These are phyloP conservation scores for Calcarius lapponicus DNA, from an alignment of 2,797 vertebrate species.

Conservation along the genomic window DNA sequence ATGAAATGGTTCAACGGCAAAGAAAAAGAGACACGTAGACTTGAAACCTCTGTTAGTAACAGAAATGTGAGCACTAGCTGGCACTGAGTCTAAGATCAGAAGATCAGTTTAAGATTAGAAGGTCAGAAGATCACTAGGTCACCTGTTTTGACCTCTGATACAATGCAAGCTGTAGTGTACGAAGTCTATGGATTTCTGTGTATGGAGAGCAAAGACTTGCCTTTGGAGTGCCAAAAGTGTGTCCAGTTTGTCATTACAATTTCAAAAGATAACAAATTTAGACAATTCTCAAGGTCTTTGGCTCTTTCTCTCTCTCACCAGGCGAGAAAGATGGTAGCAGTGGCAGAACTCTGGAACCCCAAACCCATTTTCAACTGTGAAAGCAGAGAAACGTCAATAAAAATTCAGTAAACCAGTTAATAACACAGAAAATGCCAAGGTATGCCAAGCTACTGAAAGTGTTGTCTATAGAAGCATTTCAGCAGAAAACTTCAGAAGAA, in stretches of 20 bases:
- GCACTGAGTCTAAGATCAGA: background rate
- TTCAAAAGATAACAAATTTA: background rate
- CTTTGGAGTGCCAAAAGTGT: background rate
- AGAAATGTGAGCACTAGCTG: background rate
- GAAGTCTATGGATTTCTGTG: background rate
- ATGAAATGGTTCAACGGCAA: background rate
- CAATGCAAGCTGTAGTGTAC: fast-evolving
- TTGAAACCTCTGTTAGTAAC: background rate
- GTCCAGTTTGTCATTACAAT: background rate
- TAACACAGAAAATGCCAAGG: background rate
- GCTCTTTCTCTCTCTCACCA: background rate
- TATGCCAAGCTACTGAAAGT: background rate
- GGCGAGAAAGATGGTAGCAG: background rate
- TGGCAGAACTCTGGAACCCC: background rate
- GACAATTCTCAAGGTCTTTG: background rate
- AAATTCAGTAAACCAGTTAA: background rate
- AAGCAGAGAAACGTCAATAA: background rate
- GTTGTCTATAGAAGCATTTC: background rate
- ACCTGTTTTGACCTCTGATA: background rate
- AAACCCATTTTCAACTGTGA: background rate
- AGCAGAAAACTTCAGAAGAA: background rate
- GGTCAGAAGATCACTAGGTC: background rate
- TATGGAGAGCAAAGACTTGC: background rate
- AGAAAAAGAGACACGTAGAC: background rate
- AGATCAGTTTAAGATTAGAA: background rate